These are phyloP conservation scores for Halocaridina rubra DNA, from an alignment of 2,888 invertebrate species.

Conservation along the genomic window DNA sequence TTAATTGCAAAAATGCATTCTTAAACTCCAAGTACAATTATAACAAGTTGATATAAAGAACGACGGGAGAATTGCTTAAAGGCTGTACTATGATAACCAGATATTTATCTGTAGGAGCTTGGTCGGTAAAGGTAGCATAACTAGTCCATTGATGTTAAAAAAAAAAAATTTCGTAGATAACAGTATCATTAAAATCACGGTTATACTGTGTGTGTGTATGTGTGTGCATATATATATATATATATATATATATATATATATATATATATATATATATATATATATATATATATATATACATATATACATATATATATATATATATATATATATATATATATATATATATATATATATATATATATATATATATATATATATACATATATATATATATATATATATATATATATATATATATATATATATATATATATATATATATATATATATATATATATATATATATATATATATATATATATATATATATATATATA, in stretches of 20 bases:
- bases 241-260: slow-evolving; percentile 11
- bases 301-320: not conserved
- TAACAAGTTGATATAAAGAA: too few species aligned
- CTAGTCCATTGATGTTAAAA: too few species aligned
- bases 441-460: not conserved
- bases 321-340: not conserved
- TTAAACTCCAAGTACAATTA: too few species aligned
- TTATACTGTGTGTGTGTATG: not conserved
- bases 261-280: not conserved
- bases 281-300: slow-evolving; percentile 11
- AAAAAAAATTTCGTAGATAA: too few species aligned
- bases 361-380: not conserved
- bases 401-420: not conserved
- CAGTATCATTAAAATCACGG: too few species aligned
- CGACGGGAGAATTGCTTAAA: too few species aligned
- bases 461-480: not conserved
- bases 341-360: not conserved
- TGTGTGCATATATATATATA: slow-evolving; percentile 8
- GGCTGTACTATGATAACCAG: too few species aligned
- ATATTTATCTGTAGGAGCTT: too few species aligned
- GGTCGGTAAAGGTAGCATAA: too few species aligned
- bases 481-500: not conserved
- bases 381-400: not conserved
- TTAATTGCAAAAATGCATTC: too few species aligned
- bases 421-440: not conserved